phyloP scores from a whole-genome alignment of 2,888 invertebrate genomes.

The Mimas tiliae region DNA sequence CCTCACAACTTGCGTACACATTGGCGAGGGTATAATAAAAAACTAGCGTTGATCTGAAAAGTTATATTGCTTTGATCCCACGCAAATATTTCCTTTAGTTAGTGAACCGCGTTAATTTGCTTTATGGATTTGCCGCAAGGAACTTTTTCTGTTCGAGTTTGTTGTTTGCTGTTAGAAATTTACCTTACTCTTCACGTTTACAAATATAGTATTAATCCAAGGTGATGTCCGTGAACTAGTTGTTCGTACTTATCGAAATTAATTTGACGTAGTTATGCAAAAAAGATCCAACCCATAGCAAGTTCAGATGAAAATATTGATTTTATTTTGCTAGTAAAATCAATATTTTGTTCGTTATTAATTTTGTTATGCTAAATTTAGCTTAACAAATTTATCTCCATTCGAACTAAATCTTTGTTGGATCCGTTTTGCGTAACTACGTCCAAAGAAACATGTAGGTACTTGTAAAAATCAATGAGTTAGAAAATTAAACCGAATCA shows the following conservation, averaged over 20 bases:
- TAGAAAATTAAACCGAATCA: no score
- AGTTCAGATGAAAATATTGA: no score
- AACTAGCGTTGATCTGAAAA: slow-evolving; percentile 49
- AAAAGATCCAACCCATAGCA: no score
- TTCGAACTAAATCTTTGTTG: no score
- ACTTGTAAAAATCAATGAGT: no score
- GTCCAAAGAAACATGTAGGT: not conserved
- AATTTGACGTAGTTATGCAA: no score
- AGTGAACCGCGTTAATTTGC: slow-evolving; percentile 25
- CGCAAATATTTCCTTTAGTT: slow-evolving; percentile 23
- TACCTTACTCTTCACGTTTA: slow-evolving; percentile 10
- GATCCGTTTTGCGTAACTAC: no score
- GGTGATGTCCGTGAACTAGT: not conserved
- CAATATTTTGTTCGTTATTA: no score
- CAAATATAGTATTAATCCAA: not conserved
- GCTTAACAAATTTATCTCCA: no score
- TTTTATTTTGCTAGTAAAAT: no score
- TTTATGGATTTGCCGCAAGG: slow-evolving; percentile 24
- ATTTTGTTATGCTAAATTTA: no score
- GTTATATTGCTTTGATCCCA: slow-evolving; percentile 33
- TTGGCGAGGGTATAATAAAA: slow-evolving; percentile 43
- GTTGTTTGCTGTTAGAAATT: not conserved
- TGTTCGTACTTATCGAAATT: not conserved
- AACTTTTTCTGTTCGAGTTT: slow-evolving; percentile 20
- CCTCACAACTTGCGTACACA: slow-evolving; percentile 45